phyloP scores from a whole-genome alignment of 2,797 vertebrate species.

The Valencia hispanica region DNA sequence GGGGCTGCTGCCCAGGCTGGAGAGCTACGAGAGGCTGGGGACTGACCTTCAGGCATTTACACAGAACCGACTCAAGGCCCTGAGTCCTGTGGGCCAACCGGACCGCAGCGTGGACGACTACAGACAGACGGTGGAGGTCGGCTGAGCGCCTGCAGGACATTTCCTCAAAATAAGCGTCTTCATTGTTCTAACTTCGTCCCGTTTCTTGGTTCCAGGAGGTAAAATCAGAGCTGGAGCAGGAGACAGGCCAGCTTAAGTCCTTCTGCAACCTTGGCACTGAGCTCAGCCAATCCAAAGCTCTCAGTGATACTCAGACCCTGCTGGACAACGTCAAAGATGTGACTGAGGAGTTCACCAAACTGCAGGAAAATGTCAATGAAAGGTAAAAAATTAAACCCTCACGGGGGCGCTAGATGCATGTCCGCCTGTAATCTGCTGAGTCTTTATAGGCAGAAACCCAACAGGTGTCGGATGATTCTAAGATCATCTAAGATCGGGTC shows the following conservation, averaged over 20 bases:
- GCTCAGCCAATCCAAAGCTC: conserved; percentile 81
- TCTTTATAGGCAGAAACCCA: background rate
- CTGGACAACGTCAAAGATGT: conserved; percentile 84
- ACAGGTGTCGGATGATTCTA: background rate
- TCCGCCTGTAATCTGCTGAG: background rate
- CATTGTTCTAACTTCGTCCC: background rate
- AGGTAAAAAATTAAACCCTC: conserved; percentile 76
- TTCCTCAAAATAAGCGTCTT: background rate
- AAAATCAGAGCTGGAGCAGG: conserved; percentile 87
- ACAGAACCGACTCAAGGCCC: conserved; percentile 80
- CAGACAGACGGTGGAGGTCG: conserved; percentile 91
- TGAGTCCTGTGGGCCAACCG: conserved; percentile 88
- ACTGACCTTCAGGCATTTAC: conserved; percentile 86
- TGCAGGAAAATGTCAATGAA: conserved; percentile 85
- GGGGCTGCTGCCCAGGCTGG: conserved; percentile 86
- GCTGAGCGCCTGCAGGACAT: background rate
- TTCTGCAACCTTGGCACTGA: conserved; percentile 86
- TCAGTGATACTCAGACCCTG: conserved; percentile 79
- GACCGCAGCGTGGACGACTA: conserved; percentile 89
- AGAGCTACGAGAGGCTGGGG: conserved; percentile 90
- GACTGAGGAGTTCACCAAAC: conserved; percentile 85
- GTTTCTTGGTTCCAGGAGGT: conserved; percentile 83
- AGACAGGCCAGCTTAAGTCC: conserved; percentile 84
- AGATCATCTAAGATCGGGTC: background rate
- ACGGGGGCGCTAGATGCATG: conserved; percentile 43